phyloP scores from a whole-genome alignment of 2,797 vertebrate genomes.

The Paratrypauchen microcephalus region DNA sequence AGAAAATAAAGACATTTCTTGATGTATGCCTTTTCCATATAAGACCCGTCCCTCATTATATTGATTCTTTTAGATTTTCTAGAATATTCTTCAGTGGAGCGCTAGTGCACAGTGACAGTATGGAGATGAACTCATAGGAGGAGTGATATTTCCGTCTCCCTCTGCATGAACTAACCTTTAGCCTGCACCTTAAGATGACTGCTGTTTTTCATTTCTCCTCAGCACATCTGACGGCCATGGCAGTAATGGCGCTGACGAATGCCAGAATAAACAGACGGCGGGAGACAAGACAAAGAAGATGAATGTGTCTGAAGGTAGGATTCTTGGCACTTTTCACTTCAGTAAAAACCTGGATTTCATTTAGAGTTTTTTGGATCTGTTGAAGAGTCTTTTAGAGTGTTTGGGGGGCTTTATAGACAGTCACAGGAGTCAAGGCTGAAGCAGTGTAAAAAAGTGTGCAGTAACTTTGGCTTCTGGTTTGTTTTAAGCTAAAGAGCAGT shows the following conservation, averaged over 20 bases:
- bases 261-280: conserved; percentile 77
- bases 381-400: conserved; percentile 30
- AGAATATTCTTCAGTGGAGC: conserved; percentile 20
- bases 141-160: conserved; percentile 52
- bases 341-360: conserved; percentile 58
- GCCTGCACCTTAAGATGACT: conserved; percentile 69
- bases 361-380: conserved; percentile 48
- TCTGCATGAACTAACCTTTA: conserved; percentile 74
- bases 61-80: conserved; percentile 25
- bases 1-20: not conserved
- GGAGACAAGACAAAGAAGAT: conserved; percentile 77
- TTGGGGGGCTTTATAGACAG: conserved; percentile 11
- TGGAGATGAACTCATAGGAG: conserved; percentile 31
- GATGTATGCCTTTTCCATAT: not conserved
- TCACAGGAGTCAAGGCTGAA: conserved; percentile 16
- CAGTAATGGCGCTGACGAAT: conserved; percentile 74
- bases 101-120: conserved; percentile 28
- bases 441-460: not conserved
- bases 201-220: conserved; percentile 77
- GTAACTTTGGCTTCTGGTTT: not conserved
- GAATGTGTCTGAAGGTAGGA: conserved; percentile 69
- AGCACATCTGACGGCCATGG: conserved; percentile 68
- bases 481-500: not conserved
- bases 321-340: conserved; percentile 62
- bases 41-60: not conserved